phyloP scores from a whole-genome alignment of 2,888 invertebrate species.

The Machimus rusticus region DNA sequence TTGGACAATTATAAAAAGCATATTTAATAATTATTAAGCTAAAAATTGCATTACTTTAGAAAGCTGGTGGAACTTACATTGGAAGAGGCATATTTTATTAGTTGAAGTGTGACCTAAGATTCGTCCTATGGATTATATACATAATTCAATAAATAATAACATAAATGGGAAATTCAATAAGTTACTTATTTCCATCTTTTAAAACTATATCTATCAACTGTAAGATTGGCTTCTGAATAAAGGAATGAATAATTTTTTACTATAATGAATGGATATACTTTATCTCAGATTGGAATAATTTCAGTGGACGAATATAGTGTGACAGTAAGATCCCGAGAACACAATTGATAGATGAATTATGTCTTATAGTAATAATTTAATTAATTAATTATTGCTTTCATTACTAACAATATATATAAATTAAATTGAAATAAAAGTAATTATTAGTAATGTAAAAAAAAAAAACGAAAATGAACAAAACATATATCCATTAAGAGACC shows the following conservation, averaged over 20 bases:
- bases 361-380: background rate
- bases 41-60: no score
- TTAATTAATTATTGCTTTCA: background rate
- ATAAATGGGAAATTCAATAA: no score
- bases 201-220: background rate
- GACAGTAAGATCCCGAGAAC: background rate
- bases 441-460: background rate
- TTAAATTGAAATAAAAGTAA: background rate
- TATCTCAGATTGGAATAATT: background rate
- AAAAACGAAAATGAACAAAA: background rate
- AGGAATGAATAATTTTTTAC: background rate
- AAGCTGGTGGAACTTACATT: background rate
- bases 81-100: background rate
- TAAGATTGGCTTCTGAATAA: no score
- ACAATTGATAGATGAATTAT: background rate
- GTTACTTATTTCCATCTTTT: background rate
- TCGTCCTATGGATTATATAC: background rate
- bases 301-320: background rate
- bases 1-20: background rate
- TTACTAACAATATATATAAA: background rate
- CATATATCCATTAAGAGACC: background rate
- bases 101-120: no score
- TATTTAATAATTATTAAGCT: background rate
- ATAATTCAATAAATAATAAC: background rate
- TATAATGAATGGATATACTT: background rate